Evolutionary conservation across 1,140 invertebrate genomes (phyloP).

Genomic region (Musca vetustissima): DNA sequence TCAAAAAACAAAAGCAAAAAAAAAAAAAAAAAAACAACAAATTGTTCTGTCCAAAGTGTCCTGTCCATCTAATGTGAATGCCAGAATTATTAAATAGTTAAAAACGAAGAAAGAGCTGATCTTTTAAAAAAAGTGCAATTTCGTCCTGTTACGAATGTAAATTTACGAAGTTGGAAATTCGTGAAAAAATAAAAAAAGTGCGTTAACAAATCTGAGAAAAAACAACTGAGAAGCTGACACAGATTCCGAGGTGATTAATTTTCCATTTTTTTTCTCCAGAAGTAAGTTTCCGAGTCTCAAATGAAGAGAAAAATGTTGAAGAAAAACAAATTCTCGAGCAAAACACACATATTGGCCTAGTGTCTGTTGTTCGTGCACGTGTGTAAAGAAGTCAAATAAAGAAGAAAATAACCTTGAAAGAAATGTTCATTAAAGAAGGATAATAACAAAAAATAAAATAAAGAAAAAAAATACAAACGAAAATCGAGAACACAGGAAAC

Average conservation of each 20-base stretch:
- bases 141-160: too few relatives aligned
- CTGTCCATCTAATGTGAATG: not conserved
- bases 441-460: too few relatives aligned
- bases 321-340: not conserved
- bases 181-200: too few relatives aligned
- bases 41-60: not conserved
- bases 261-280: not conserved
- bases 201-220: not conserved
- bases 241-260: not conserved
- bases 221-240: too few relatives aligned
- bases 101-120: too few relatives aligned
- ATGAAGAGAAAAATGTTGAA: not conserved
- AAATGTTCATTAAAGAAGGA: slow-evolving; percentile 2
- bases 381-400: too few relatives aligned
- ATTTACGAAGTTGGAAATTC: too few relatives aligned
- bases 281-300: not conserved
- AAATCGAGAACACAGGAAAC: too few relatives aligned
- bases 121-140: too few relatives aligned
- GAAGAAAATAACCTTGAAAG: slow-evolving; percentile 14
- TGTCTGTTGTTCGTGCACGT: not conserved
- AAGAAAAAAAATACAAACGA: too few relatives aligned
- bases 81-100: too few relatives aligned
- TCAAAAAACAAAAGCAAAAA: not conserved
- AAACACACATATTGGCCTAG: not conserved
- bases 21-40: too few relatives aligned